phyloP scores from a whole-genome alignment of 2,888 invertebrate genomes.

The Tipula unca region DNA sequence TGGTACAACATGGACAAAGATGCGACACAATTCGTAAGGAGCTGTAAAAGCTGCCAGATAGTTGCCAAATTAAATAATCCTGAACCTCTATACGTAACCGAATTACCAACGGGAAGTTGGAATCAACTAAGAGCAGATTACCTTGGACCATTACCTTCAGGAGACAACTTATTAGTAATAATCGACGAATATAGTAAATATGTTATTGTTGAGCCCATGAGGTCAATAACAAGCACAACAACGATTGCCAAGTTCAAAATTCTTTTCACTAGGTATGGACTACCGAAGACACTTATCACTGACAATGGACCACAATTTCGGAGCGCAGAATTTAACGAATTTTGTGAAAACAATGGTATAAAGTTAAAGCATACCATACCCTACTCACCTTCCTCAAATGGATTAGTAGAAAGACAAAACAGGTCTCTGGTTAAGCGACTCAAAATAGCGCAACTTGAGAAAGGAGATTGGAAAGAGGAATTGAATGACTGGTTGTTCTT shows the following conservation, averaged over 20 bases:
- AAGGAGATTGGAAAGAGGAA: not conserved
- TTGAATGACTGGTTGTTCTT: not conserved
- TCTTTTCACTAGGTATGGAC: conserved; percentile 28
- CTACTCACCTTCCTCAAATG: conserved; percentile 25
- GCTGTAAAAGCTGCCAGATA: too few relatives aligned
- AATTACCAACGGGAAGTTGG: conserved; percentile 19
- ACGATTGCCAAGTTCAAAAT: conserved; percentile 25
- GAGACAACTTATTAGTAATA: conserved; percentile 29
- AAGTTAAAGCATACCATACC: conserved; percentile 24
- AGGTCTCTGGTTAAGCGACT: conserved; percentile 17
- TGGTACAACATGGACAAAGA: too few relatives aligned
- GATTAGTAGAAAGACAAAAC: conserved; percentile 21
- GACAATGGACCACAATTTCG: conserved; percentile 27
- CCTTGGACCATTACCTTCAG: conserved; percentile 28
- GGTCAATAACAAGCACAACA: conserved; percentile 23
- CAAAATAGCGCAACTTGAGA: not conserved
- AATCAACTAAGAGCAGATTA: conserved; percentile 28
- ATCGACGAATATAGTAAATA: conserved; percentile 30
- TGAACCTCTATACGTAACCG: conserved; percentile 3
- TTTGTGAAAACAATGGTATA: conserved; percentile 24
- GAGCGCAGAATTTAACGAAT: conserved; percentile 23
- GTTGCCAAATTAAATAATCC: too few relatives aligned
- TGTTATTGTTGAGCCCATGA: conserved; percentile 24
- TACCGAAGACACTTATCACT: conserved; percentile 25
- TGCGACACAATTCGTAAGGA: too few relatives aligned